Evolutionary conservation across 2,888 invertebrate species (phyloP), one percentile per base, ranked within the genome.

Genomic region (Lycophotia porphyrea): DNA sequence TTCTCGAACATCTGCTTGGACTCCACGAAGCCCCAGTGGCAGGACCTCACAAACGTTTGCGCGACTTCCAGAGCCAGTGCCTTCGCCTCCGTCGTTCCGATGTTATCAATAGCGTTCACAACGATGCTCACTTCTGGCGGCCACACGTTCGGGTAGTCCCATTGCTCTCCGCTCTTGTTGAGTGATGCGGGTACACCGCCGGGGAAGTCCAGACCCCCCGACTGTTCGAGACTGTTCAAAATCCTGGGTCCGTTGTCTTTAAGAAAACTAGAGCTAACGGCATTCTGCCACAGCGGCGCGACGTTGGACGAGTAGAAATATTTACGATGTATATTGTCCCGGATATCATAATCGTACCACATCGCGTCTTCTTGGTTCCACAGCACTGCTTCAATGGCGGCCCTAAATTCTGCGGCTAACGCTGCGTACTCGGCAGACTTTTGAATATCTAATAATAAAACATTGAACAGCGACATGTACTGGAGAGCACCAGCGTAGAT

Each of bases 111-210:
- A 5, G 97, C 97, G 90, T 97, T 97, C 5, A 98, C 97, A 2
- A 98, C 94, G 71, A 98, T 97, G 88, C 98, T 98, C 81, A 98
- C 98, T 64, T 98, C 96, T 7, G 98, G 98, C 0, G 98, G 98
- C 98, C 98, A 99, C 0, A 98, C 98, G 90, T 98, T 98, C 2
- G 98, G 98, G 89, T 97, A 97, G 91, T 98, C 98, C 98, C 98
- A 98, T 91, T 98, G 98, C 91, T 98, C 97, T 0, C 97, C 97
- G 15, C 97, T 97, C 36, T 96, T 93, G 52, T 95, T 94, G 60
- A 98, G 88, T 0, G 98, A 98, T 0, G 97, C 93, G 0, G 98
- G 98, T 42, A 98, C 96, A 9, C 98, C 98, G 5, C 98, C 98
- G 36, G 97, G 95, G 85, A 94, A 97, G 39, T 96, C 91, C 75